Conservation (phyloP, 2,113 vertebrate genomes). For the Rhinichthys klamathensis region DNA sequence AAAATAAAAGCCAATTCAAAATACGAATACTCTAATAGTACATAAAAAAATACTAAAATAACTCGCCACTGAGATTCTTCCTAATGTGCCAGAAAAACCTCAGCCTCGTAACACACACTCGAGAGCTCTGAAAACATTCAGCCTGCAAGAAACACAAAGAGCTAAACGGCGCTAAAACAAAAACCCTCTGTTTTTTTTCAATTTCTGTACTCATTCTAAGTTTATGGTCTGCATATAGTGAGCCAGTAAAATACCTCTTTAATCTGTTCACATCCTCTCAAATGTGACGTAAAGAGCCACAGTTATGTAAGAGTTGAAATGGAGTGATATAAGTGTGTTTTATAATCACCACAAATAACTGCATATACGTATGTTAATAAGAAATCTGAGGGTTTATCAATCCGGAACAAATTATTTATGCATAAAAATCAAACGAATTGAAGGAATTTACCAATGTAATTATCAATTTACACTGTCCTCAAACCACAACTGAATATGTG, state of each 20-base stretch:
- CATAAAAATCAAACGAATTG: not conserved
- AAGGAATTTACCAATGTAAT: not conserved
- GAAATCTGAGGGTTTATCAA: not conserved
- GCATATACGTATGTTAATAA: not conserved
- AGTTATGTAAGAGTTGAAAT: constrained; percentile 18
- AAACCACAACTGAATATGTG: not conserved
- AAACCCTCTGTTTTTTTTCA: not conserved
- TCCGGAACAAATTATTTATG: not conserved
- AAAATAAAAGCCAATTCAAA: not conserved
- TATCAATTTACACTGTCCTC: not conserved
- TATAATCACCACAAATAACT: not conserved
- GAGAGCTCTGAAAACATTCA: not conserved
- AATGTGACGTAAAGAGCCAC: not conserved
- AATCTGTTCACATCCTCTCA: constrained; percentile 28
- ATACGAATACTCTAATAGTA: not conserved
- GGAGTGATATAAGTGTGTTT: not conserved
- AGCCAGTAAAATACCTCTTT: not conserved
- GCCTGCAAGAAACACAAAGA: not conserved
- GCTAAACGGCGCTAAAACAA: not conserved
- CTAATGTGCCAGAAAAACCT: not conserved
- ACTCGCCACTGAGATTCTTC: not conserved
- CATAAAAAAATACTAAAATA: not conserved
- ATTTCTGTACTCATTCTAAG: not conserved
- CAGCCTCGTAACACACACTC: not conserved
- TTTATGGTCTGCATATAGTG: not conserved